phyloP scores from a whole-genome alignment of 2,797 vertebrate genomes.

The Xiphophorus birchmanni region DNA sequence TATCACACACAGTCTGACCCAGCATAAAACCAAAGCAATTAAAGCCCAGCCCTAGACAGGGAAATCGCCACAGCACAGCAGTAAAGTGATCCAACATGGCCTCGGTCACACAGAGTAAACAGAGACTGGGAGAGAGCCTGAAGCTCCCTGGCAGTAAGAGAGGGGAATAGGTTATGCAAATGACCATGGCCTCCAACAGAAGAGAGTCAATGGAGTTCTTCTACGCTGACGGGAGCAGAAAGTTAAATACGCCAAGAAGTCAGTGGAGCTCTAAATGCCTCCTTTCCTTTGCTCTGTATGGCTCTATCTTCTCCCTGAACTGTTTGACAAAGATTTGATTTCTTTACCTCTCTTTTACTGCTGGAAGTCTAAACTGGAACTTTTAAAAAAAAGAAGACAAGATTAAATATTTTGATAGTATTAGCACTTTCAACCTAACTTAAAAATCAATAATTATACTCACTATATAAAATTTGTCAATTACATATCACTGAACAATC shows the following conservation, averaged over 20 bases:
- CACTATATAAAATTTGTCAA: conserved; percentile 3
- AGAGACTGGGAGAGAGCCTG: conserved; percentile 57
- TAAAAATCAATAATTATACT: neutral
- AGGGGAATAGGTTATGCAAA: conserved; percentile 77
- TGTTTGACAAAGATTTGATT: conserved; percentile 37
- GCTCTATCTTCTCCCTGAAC: conserved; percentile 35
- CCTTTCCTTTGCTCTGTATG: conserved; percentile 25
- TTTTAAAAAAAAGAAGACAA: neutral
- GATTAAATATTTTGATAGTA: conserved; percentile 2
- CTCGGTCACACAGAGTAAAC: conserved; percentile 65
- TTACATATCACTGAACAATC: conserved; percentile 17
- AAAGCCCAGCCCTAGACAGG: conserved; percentile 63
- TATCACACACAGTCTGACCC: conserved; percentile 66
- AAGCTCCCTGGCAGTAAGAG: conserved; percentile 58
- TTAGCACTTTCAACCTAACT: conserved; percentile 2
- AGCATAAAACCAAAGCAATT: conserved; percentile 78
- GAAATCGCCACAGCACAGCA: conserved; percentile 65
- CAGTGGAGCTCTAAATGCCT: conserved; percentile 50
- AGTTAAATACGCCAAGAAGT: conserved; percentile 75
- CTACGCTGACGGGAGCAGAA: conserved; percentile 69
- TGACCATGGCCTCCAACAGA: conserved; percentile 67
- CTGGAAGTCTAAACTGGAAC: conserved; percentile 41
- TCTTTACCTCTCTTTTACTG: conserved; percentile 31
- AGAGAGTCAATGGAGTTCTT: conserved; percentile 74
- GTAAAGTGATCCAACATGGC: conserved; percentile 69